Evolutionary conservation across 2,888 invertebrate species (phyloP), one percentile per base, ranked within the genome.

Genomic region (Dryobota labecula): DNA sequence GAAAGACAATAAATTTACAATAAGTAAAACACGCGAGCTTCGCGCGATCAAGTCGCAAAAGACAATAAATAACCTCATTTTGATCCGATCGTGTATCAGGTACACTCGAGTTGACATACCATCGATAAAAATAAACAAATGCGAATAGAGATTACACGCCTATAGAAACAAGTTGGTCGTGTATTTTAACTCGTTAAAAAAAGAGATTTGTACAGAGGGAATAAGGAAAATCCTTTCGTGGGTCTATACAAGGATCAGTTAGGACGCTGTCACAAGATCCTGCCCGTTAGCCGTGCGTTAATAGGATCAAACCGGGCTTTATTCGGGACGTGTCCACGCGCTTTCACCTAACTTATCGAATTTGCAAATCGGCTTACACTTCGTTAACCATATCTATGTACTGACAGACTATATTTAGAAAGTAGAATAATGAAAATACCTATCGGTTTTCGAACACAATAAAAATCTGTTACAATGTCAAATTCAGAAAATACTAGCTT

Each of bases 241-340:
- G 89, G 89, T 87, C 89, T 88, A 91, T 90, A 88, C 86, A 88
- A 89, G 91, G 91, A 92, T 92, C 92, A 92, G 88, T 83, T 86
- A 87, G 88, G 78, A 90, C 89, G 87, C 89, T 90, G 93, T 92
- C 91, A 93, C 90, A 92, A 93, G 94, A 93, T 92, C 93, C 93
- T 89, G 88, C 89, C 93, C 91, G 94, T 94, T 94, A 94, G 92
- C 92, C 94, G 92, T 92, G 92, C 94, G 95, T 94, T 95, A 95
- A 95, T 95, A 94, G 95, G 95, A 95, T 95, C 94, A 95, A 94
- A 92, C 93, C 91, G 91, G 94, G 94, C 92, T 94, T 94, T 95
- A 94, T 94, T 92, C 90, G 94, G 94, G 92, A 93, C 90, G 89
- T 92, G 94, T 94, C 94, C 95, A 92, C 94, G 93, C 94, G 94